A percentile compares a stretch with the other conserved stretches of the same genome.
These are phyloP conservation scores for Automeris io DNA, from an alignment of 2,888 invertebrate species.

Conservation along the genomic window DNA sequence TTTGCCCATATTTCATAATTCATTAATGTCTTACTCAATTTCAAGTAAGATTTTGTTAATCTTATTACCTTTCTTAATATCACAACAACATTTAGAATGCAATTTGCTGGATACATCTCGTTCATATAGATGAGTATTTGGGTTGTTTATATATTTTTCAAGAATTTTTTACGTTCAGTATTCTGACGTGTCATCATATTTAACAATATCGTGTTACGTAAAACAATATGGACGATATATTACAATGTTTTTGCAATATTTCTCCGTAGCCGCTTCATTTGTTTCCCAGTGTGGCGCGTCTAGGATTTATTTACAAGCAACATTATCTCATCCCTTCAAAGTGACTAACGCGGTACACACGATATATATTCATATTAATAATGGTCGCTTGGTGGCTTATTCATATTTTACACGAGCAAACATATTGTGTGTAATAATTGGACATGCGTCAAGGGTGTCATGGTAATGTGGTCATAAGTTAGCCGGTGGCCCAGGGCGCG, in stretches of 20 bases:
- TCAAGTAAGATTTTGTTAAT: no score
- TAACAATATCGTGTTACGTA: constrained; percentile 35
- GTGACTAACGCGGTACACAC: constrained; percentile 49
- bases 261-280: constrained; percentile 59
- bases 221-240: constrained; percentile 57
- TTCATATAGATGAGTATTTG: no score
- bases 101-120: no score
- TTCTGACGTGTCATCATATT: no score
- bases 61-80: no score
- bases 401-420: constrained; percentile 67
- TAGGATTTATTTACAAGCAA: constrained; percentile 65
- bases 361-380: constrained; percentile 53
- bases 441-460: constrained; percentile 70
- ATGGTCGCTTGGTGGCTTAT: constrained; percentile 49
- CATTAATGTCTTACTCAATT: no score
- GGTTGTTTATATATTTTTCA: no score
- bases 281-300: constrained; percentile 46
- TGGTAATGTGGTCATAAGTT: constrained; percentile 68
- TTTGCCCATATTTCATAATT: no score
- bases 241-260: constrained; percentile 66
- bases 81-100: no score
- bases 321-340: constrained; percentile 66
- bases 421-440: constrained; percentile 72
- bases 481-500: constrained; percentile 52
- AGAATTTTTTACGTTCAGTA: no score